Evolutionary conservation across 2,113 vertebrate species (phyloP), one percentile per base, ranked within the genome.

Genomic region (Psettodes erumei): DNA sequence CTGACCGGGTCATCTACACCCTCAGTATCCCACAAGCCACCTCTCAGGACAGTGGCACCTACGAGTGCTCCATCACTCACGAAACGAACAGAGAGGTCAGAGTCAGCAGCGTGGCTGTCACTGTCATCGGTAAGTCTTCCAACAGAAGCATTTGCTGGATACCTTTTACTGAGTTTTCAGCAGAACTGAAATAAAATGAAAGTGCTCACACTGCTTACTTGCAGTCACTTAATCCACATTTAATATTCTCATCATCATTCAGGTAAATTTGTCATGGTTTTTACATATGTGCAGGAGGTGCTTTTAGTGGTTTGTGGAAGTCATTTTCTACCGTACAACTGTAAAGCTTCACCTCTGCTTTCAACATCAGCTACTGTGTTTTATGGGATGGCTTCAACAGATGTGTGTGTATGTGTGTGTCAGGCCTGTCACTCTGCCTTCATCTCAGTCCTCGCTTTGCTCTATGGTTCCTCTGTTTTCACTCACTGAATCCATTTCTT

Each of bases 31-130:
- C 93, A 1, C 84, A 93, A 61, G 96, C 96, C 63, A 91, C 95
- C 0, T 76, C 94, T 74, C 93, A 95, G 79, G 98, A 99, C 90
- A 93, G 94, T 0, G 98, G 98, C 40, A 89, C 89, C 42, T 99
- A 99, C 6, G 94, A 97, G 75, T 99, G 98, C 81, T 93, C 94
- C 6, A 91, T 96, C 75, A 93, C 90, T 0, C 91, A 96, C 58
- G 87, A 90, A 30, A 79, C 85, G 43, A 94, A 84, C 58, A 88
- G 94, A 37, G 87, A 92, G 54, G 94, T 94, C 81, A 90, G 92
- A 80, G 94, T 90, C 59, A 91, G 94, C 93, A 94, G 66, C 28
- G 92, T 93, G 85, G 89, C 91, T 59, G 93, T 99, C 67, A 92
- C 91, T 11, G 96, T 99, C 60, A 93, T 96, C 8, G 96, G 98